A percentile compares a stretch with the other conserved stretches of the same genome.
Conservation (phyloP, 2,113 vertebrate species). For the Thryonomys swinderianus region DNA sequence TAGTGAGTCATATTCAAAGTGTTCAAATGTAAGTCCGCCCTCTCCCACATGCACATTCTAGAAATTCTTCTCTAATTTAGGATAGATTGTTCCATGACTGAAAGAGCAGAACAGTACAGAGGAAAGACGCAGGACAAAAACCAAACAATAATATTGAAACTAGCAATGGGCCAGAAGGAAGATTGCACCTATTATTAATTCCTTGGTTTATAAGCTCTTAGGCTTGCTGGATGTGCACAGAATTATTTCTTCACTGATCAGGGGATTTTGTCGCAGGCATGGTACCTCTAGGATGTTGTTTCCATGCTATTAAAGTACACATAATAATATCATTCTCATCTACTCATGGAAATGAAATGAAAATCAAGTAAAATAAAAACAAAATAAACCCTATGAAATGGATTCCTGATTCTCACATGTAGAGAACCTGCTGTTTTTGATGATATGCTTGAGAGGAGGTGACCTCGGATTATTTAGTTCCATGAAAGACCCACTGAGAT, state of each 20-base stretch:
- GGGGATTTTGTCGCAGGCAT: not conserved
- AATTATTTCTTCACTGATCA: not conserved
- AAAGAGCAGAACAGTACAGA: slow-evolving; percentile 27
- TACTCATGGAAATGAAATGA: not conserved
- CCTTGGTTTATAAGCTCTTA: not conserved
- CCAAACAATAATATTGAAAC: not conserved
- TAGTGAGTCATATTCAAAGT: slow-evolving; percentile 75
- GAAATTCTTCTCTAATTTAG: slow-evolving; percentile 67
- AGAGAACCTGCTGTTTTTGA: not conserved
- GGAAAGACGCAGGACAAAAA: slow-evolving; percentile 1
- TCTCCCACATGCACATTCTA: slow-evolving; percentile 43
- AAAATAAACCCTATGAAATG: not conserved
- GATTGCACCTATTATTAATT: not conserved
- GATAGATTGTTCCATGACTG: not conserved
- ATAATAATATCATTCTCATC: not conserved
- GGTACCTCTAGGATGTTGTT: not conserved
- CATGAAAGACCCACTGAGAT: not conserved
- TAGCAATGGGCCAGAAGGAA: not conserved
- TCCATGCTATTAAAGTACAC: not conserved
- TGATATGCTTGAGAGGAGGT: not conserved
- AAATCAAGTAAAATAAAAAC: not conserved
- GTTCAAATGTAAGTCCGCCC: slow-evolving; percentile 70
- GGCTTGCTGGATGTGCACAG: not conserved
- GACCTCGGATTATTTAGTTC: not conserved
- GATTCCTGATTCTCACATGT: not conserved